phyloP scores from a whole-genome alignment of 2,113 vertebrate species.

The Xiphophorus hellerii region DNA sequence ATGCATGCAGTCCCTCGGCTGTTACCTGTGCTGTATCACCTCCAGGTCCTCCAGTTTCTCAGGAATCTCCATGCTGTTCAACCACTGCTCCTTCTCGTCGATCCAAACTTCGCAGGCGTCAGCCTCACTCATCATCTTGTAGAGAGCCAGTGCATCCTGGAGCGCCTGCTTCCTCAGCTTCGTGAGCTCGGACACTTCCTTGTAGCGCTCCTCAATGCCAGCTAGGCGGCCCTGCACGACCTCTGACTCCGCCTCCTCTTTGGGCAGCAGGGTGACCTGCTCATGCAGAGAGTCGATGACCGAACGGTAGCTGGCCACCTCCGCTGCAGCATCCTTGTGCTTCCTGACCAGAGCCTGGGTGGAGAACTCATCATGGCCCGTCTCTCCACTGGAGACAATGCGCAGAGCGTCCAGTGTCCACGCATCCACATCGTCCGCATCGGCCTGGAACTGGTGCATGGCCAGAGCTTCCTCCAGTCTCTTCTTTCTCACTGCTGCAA shows the following conservation, averaged over 20 bases:
- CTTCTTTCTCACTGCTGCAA: constrained; percentile 86
- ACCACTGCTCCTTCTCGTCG: constrained; percentile 96
- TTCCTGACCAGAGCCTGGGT: constrained; percentile 95
- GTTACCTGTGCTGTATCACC: constrained; percentile 94
- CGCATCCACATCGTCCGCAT: constrained; percentile 90
- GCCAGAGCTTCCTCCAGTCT: constrained; percentile 87
- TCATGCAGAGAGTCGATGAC: constrained; percentile 90
- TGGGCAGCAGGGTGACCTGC: constrained; percentile 83
- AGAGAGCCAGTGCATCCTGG: constrained; percentile 92
- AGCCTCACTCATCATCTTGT: constrained; percentile 96
- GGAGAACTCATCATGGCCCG: constrained; percentile 96
- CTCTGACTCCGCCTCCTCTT: constrained; percentile 78
- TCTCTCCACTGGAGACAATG: constrained; percentile 91
- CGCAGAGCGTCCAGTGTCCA: constrained; percentile 95
- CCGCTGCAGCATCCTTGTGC: constrained; percentile 92
- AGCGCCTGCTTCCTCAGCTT: constrained; percentile 91
- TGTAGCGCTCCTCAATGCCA: constrained; percentile 93
- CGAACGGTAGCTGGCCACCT: constrained; percentile 88
- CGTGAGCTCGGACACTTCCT: constrained; percentile 89
- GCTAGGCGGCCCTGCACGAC: constrained; percentile 85
- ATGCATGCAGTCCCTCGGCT: background rate
- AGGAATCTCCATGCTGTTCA: constrained; percentile 94
- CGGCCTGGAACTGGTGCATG: constrained; percentile 93
- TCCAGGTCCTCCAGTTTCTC: constrained; percentile 96
- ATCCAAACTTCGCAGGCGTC: constrained; percentile 97